Base-by-base conservation (phyloP, 2,113 vertebrate genomes). In the Marmota monax region DNA sequence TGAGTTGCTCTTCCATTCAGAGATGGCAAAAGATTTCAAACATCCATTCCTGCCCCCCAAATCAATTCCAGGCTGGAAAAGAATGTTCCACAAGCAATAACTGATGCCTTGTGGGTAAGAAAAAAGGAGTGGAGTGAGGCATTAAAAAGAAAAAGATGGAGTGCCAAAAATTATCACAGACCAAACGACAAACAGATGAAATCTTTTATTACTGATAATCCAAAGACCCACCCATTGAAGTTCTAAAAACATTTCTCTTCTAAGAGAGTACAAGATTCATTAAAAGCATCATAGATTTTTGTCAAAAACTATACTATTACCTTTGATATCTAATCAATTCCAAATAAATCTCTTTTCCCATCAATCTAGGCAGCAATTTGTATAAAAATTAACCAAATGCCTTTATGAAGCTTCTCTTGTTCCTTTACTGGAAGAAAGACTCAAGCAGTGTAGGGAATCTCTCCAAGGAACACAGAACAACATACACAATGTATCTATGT, bases 361-460 rank as follows among this genome's bases (percentile, higher is more conserved):
- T 78, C 51, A 86, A 69, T 34, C 74, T 56, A 23, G 88, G 16
- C 23, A 72, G 82, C 23, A 77, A 45, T 80, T 72, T 96, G 67
- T n/a, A 0, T 58, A 83, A 90, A 27, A 88, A 48, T 53, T 51
- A 84, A 34, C 3, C 17, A 80, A 74, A 96, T 17, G 84, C 45
- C 0, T 0, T 96, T 32, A 65, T 96, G 45, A 88, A 89, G 63
- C 76, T 2, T 4, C 34, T 7, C 45, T 84, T 2, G 0, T 0
- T 51, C 80, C 86, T 87, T 69, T 76, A 65, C 4, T n/a, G n/a
- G 14, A 89, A 95, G 53, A 90, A 89, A 95, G 53, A 90, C 48
- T 70, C n/a, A 56, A 27, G n/a, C 18, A 51, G 42, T 2, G 42
- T 6, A 92, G 39, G 48, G 34, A 79, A 58, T 32, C 58, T 94